A percentile compares a stretch with the other conserved stretches of the same genome.
Conservation (phyloP, 2,113 vertebrate genomes). For the Porphyrio hochstetteri region DNA sequence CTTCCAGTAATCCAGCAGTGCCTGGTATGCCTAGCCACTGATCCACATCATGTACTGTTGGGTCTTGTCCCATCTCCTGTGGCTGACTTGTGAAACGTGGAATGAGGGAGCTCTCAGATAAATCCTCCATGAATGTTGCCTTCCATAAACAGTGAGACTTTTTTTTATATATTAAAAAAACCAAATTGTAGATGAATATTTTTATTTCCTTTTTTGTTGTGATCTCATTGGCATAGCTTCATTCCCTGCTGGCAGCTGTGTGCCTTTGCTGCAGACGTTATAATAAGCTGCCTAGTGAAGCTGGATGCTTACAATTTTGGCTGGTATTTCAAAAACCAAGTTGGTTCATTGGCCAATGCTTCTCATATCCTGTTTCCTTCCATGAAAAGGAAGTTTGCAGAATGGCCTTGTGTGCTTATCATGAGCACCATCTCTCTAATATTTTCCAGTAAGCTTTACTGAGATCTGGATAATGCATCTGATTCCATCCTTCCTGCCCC, state of each 20-base stretch:
- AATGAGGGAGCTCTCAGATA: neutral
- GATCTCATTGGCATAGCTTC: neutral
- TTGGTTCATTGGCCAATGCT: neutral
- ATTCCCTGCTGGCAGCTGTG: neutral
- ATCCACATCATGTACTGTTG: fast-evolving
- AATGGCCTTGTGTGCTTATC: neutral
- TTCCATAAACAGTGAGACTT: neutral
- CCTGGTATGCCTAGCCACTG: neutral
- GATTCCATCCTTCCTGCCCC: neutral
- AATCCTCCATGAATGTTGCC: neutral
- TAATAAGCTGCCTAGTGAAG: neutral
- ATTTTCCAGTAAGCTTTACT: neutral
- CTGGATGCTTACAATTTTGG: neutral
- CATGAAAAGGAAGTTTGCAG: neutral
- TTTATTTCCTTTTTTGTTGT: neutral
- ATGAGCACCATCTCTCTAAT: neutral
- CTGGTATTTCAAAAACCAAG: neutral
- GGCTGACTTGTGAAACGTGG: neutral
- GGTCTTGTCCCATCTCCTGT: neutral
- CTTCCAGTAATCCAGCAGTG: neutral
- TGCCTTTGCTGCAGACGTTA: neutral
- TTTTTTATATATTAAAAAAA: neutral
- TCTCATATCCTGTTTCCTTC: neutral
- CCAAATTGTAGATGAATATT: neutral
- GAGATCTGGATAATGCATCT: neutral